Evolutionary conservation across 2,797 vertebrate species (phyloP), one percentile per base, ranked within the genome.

Genomic region (Eurystomus glaucurus): DNA sequence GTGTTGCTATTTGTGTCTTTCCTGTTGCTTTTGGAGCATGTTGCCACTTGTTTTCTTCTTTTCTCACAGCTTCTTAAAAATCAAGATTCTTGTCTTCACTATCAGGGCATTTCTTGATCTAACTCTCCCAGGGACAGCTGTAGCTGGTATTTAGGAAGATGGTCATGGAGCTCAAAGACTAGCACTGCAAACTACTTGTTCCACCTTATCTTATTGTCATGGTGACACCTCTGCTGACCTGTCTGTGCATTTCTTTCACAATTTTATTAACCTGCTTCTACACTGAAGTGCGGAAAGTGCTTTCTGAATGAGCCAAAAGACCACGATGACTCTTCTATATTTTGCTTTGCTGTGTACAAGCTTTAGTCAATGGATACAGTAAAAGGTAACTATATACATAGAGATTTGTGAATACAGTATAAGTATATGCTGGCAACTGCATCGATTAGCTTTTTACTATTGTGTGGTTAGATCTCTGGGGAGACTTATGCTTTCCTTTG

Each of bases 51-150:
- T 46, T 90, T 86, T 75, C n/a, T 92, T 60, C 21, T 89, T 90
- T 88, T 78, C 64, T 90, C 58, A 84, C 35, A 74, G 11, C 51
- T 94, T 90, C 35, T 70, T 85, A 78, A 68, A 90, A 76, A 69
- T 62, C 43, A 62, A 61, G 54, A 65, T 84, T 94, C 60, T 85
- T 92, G 31, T 66, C 37, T 65, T 96, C 0, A 0, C 18, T 46
- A 33, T 90, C 31, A 60, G 41, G 85, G 39, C 23, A 20, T 55
- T 90, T 87, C 66, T 90, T 78, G 9, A 11, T 92, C 90, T 88
- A 86, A 72, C 12, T n/a, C 28, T 85, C 23, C 46, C 76, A 18
- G 46, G 18, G 35, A 61, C 22, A 86, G 14, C 15, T 90, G 43
- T 72, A 84, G n/a, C 10, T 85, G 48, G n/a, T 80, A 9, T 33